Conservation (phyloP, 2,888 invertebrate species). For the Mythimna lalbum region DNA sequence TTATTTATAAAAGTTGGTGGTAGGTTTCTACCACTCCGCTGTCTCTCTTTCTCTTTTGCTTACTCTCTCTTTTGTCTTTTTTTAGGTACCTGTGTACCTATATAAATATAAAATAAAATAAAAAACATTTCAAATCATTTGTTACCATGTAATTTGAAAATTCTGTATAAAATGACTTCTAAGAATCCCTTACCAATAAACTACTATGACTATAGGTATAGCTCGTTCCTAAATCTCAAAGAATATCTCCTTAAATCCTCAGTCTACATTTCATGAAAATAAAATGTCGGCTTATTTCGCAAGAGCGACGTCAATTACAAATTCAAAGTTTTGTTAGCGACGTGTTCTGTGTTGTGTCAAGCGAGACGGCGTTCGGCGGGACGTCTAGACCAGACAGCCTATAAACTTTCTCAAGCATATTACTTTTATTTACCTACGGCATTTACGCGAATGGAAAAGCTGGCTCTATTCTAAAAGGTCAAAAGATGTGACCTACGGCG, state of each 20-base stretch:
- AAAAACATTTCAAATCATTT: no score
- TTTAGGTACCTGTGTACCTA: no score
- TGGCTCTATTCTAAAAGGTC: slow-evolving; percentile 58
- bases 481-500: slow-evolving; percentile 58
- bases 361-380: slow-evolving; percentile 61
- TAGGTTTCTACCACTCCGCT: no score
- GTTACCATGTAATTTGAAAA: no score
- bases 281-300: slow-evolving; percentile 37
- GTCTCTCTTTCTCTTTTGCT: no score
- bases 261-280: slow-evolving; percentile 34
- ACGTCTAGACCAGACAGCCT: slow-evolving; percentile 77
- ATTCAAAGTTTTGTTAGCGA: slow-evolving; percentile 67
- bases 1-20: not conserved
- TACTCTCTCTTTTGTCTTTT: no score
- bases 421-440: slow-evolving; percentile 68
- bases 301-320: slow-evolving; percentile 54
- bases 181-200: no score
- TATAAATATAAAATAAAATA: no score
- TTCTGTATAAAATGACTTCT: no score
- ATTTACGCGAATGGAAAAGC: slow-evolving; percentile 62
- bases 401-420: slow-evolving; percentile 72
- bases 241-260: slow-evolving; percentile 27
- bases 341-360: slow-evolving; percentile 58
- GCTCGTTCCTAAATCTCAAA: not conserved
- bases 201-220: no score